A percentile compares a stretch with the other conserved stretches of the same genome.
Evolutionary conservation across 2,113 vertebrate species (phyloP).

Genomic region (Bubalus kerabau): DNA sequence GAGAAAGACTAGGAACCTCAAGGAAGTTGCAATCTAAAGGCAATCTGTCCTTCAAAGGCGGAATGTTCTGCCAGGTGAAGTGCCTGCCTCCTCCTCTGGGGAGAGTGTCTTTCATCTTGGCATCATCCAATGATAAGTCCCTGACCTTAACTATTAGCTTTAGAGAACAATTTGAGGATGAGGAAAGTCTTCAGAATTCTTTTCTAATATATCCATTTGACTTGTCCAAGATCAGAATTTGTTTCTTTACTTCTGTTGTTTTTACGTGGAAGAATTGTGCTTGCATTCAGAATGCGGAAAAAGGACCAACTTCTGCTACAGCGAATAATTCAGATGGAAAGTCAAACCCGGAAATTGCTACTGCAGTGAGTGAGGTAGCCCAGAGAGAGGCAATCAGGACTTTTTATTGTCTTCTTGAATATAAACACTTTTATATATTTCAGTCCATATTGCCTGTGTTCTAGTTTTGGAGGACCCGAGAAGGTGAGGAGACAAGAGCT

Average conservation of each 20-base stretch:
- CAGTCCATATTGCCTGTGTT: not conserved
- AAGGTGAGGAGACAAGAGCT: not conserved
- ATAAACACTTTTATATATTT: not conserved
- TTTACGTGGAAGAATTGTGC: not conserved
- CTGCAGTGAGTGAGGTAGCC: not conserved
- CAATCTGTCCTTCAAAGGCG: not conserved
- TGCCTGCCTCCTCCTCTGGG: not conserved
- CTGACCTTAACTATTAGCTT: not conserved
- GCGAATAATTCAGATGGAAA: not conserved
- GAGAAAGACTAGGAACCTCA: constrained; percentile 4
- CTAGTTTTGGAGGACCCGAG: not conserved
- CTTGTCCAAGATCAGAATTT: not conserved
- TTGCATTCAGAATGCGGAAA: not conserved
- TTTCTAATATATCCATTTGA: not conserved
- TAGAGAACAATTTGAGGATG: not conserved
- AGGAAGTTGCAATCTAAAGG: constrained; percentile 29
- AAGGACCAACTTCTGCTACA: not conserved
- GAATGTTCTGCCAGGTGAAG: not conserved
- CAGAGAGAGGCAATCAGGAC: not conserved
- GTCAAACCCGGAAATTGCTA: not conserved
- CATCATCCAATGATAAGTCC: not conserved
- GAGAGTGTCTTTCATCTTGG: not conserved
- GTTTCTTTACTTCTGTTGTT: not conserved
- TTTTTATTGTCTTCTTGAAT: not conserved
- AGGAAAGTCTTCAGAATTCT: not conserved